These are phyloP conservation scores for Brachymystax lenok DNA, from an alignment of 2,797 vertebrate genomes.

Conservation along the genomic window DNA sequence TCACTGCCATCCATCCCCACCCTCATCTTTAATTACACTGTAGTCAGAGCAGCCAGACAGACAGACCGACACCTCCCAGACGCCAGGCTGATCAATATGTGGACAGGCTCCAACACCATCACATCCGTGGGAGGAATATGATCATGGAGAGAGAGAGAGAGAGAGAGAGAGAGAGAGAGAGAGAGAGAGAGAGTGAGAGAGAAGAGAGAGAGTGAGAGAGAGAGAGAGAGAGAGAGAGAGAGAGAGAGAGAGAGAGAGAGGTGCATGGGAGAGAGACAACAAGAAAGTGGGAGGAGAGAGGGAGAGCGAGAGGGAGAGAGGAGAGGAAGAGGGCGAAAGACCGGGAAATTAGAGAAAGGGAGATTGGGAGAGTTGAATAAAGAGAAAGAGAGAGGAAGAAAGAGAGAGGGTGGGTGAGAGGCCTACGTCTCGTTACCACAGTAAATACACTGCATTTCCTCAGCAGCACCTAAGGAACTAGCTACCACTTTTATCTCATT, in stretches of 20 bases:
- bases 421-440: not conserved
- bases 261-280: not conserved
- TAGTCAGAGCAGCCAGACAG: constrained; percentile 49
- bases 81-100: constrained; percentile 59
- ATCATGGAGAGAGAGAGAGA: constrained; percentile 6
- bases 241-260: not conserved
- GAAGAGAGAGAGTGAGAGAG: not conserved
- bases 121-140: constrained; percentile 39
- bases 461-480: not conserved
- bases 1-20: constrained; percentile 40
- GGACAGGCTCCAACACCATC: constrained; percentile 49
- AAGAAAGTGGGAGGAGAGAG: not conserved
- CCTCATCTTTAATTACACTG: constrained; percentile 67
- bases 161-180: no score
- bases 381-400: not conserved
- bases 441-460: not conserved
- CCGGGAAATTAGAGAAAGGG: no score
- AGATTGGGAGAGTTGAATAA: not conserved
- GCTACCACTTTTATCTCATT: constrained; percentile 5
- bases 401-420: constrained; percentile 11
- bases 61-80: constrained; percentile 45
- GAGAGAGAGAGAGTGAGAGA: not conserved
- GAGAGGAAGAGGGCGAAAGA: not conserved
- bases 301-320: not conserved
- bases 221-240: not conserved